Evolutionary conservation across 1,140 invertebrate species (phyloP).

Genomic region (Coenobita brevimanus): DNA sequence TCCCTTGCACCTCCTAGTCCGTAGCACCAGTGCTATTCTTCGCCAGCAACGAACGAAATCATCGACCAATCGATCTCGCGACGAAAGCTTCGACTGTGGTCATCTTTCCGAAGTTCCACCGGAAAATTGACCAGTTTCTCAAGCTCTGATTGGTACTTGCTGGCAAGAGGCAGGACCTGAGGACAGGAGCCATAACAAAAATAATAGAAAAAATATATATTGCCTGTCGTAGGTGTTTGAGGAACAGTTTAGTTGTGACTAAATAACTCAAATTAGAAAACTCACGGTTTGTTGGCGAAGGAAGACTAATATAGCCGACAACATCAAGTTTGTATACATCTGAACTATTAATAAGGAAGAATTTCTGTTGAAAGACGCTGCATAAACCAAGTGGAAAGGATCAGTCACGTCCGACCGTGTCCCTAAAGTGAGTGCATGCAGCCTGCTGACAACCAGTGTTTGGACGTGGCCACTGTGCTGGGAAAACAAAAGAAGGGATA

Average conservation of each 20-base stretch:
- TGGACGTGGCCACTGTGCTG: too few relatives aligned
- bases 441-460: background rate
- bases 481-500: too few relatives aligned
- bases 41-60: background rate
- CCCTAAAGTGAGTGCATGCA: constrained; percentile 31
- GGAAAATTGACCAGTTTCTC: background rate
- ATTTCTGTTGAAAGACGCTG: background rate
- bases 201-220: background rate
- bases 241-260: too few relatives aligned
- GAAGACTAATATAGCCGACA: too few relatives aligned
- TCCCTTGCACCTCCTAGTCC: background rate
- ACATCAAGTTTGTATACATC: too few relatives aligned
- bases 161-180: background rate
- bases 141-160: constrained; percentile 1
- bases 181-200: background rate
- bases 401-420: background rate
- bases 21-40: background rate
- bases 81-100: constrained; percentile 6
- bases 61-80: constrained; percentile 28
- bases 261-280: too few relatives aligned
- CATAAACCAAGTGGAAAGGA: background rate
- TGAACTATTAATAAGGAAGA: background rate
- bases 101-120: constrained; percentile 34
- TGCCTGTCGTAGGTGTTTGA: too few relatives aligned
- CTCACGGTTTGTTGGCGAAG: too few relatives aligned